Conservation (phyloP, 2,797 vertebrate genomes). For the Petrocephalus sullivani region DNA sequence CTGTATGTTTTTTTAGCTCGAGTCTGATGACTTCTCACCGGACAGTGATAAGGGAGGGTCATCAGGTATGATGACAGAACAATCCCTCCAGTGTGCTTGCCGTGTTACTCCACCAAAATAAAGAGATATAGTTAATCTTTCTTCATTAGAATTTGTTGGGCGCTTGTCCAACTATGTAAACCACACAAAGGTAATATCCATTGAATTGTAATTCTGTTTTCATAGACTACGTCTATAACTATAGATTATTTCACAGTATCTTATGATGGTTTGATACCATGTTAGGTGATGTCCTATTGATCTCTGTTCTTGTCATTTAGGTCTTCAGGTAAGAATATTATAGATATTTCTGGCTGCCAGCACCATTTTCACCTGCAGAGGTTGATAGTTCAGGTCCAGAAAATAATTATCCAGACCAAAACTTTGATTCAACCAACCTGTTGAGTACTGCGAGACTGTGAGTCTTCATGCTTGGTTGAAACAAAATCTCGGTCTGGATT, state of each 20-base stretch:
- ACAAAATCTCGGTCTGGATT: neutral
- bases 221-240: neutral
- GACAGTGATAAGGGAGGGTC: conserved; percentile 59
- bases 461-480: neutral
- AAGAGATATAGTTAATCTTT: neutral
- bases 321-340: conserved; percentile 61
- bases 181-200: neutral
- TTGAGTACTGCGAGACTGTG: neutral
- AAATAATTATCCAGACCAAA: neutral
- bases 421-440: neutral
- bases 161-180: neutral
- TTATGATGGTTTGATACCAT: neutral
- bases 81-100: neutral
- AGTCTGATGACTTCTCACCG: conserved; percentile 75
- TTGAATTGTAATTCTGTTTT: neutral
- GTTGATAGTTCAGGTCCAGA: neutral
- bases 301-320: conserved; percentile 42
- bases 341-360: neutral
- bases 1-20: conserved; percentile 61
- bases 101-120: neutral
- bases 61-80: conserved; percentile 59
- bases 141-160: neutral
- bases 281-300: conserved; percentile 1
- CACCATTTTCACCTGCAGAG: neutral
- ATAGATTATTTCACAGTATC: neutral